Conservation (phyloP, 2,888 invertebrate species). For the Conops quadrifasciatus region DNA sequence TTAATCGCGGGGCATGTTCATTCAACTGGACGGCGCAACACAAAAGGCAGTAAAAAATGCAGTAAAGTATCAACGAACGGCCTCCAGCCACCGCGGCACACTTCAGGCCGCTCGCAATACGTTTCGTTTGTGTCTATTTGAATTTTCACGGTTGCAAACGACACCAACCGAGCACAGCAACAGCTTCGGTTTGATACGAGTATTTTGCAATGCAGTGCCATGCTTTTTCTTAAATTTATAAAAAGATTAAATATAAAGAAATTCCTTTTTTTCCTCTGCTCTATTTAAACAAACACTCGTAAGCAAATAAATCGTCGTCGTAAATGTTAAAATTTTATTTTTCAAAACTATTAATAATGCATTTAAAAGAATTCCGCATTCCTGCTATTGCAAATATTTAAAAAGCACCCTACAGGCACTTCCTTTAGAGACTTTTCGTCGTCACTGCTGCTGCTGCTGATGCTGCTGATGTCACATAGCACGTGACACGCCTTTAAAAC, state of each 20-base stretch:
- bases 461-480: neutral
- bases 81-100: constrained; percentile 23
- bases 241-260: no score
- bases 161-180: neutral
- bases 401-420: neutral
- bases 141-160: constrained; percentile 18
- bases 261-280: no score
- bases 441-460: neutral
- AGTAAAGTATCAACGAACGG: constrained; percentile 29
- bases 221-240: no score
- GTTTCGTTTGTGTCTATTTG: neutral
- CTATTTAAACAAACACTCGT: no score
- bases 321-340: neutral
- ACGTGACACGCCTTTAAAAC: constrained; percentile 13
- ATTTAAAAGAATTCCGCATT: neutral
- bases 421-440: neutral
- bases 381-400: neutral
- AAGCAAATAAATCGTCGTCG: no score
- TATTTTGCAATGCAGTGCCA: no score
- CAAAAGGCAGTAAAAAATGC: neutral
- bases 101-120: neutral
- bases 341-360: neutral
- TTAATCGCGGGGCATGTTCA: neutral
- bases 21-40: neutral
- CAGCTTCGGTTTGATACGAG: no score